A percentile compares a stretch with the other conserved stretches of the same genome.
phyloP scores from a whole-genome alignment of 2,113 vertebrate species.

The Sander vitreus region DNA sequence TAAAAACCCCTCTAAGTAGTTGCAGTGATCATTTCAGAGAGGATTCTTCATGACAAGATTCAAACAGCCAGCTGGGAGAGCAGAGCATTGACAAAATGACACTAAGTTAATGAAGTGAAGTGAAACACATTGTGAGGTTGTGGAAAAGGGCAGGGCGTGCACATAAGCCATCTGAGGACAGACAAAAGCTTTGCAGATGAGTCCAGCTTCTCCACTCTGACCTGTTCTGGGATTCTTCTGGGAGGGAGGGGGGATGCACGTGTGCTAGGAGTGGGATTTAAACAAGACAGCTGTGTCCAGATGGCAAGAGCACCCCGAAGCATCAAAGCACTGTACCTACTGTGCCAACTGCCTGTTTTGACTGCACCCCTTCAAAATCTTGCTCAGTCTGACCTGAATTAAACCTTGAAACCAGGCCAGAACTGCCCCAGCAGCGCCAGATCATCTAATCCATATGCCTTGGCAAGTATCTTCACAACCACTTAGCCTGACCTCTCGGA shows the following conservation, averaged over 20 bases:
- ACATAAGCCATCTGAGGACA: constrained; percentile 48
- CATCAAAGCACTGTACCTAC: constrained; percentile 18
- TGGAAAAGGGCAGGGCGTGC: background rate
- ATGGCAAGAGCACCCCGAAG: constrained; percentile 36
- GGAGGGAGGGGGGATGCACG: constrained; percentile 10
- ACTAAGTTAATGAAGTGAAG: constrained; percentile 1
- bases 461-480: constrained; percentile 18
- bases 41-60: constrained; percentile 1
- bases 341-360: constrained; percentile 10
- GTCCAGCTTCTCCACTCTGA: constrained; percentile 32
- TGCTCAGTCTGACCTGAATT: constrained; percentile 39
- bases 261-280: constrained; percentile 21
- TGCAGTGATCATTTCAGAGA: background rate
- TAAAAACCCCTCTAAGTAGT: background rate
- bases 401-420: constrained; percentile 24
- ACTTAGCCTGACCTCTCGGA: background rate
- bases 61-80: background rate
- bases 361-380: constrained; percentile 6
- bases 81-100: background rate
- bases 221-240: constrained; percentile 33
- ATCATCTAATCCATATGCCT: constrained; percentile 41
- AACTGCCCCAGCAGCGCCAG: constrained; percentile 1
- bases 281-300: constrained; percentile 51
- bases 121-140: constrained; percentile 25
- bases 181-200: constrained; percentile 39